These are phyloP conservation scores for Acanthaster planci DNA, from an alignment of 35 echinoderm and acorn worm species.

Conservation along the genomic window DNA sequence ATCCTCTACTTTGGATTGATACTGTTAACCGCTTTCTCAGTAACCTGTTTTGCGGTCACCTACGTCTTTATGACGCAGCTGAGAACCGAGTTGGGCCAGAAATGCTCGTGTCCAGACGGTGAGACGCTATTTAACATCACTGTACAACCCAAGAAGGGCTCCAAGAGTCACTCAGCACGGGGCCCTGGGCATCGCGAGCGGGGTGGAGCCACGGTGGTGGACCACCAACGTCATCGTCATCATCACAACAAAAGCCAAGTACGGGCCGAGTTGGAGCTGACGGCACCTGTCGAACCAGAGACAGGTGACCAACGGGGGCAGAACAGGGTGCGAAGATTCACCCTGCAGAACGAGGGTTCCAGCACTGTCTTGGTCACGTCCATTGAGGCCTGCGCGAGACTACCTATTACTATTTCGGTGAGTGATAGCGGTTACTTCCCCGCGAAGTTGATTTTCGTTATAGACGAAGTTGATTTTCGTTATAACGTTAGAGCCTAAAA, in stretches of 20 bases:
- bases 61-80: conserved; percentile 8
- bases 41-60: conserved; percentile 14
- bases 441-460: too few relatives aligned
- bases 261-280: conserved; percentile 10
- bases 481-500: too few relatives aligned
- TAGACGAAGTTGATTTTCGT: too few relatives aligned
- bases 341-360: neutral
- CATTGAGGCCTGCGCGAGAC: conserved; percentile 14
- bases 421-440: neutral
- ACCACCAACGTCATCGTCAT: neutral
- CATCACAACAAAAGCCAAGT: neutral
- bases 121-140: conserved; percentile 6
- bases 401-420: conserved; percentile 12
- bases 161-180: neutral
- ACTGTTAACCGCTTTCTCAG: neutral
- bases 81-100: conserved; percentile 1
- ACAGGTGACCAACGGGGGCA: neutral
- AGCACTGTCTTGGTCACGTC: neutral
- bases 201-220: too few relatives aligned
- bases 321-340: conserved; percentile 1
- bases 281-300: neutral
- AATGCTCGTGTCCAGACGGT: conserved; percentile 11
- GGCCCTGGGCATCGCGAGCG: neutral
- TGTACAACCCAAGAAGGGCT: neutral
- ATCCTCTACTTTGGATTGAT: conserved; percentile 31